Evolutionary conservation across 2,113 vertebrate species (phyloP), one percentile per base, ranked within the genome.

Genomic region (Mustelus asterias): DNA sequence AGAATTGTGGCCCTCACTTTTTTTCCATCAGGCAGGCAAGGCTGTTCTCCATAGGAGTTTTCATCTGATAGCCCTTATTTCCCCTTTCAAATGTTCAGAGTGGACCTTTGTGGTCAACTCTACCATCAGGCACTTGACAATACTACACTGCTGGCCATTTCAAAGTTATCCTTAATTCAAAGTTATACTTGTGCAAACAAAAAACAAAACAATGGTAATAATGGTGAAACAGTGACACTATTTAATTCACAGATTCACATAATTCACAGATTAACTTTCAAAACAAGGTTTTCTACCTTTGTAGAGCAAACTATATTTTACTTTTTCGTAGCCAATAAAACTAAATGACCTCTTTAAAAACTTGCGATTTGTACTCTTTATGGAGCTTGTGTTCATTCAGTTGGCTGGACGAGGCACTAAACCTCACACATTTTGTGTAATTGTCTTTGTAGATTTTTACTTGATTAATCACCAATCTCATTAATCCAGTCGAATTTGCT

Each of bases 401-500:
- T 22, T 93, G 86, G n/a, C n/a, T 10, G 33, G 2, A 67, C 11
- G 10, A 65, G n/a, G 58, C 88, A n/a, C 58, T 92, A 92, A 92
- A 92, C 88, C 63, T 60, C n/a, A 65, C 58, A 93, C 89, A 93
- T 65, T 54, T 37, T 93, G 89, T 65, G 33, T 90, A 93, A 65
- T 37, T 93, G 60, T 65, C 33, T 90, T 60, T 92, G 58, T 67
- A 65, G 63, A 65, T 65, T 65, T 65, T 65, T 63, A 92, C 89
- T 93, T 93, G 29, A 93, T 93, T 65, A 65, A 65, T 93, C 89
- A 93, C 22, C 63, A 44, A 63, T n/a, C 58, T 60, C 88, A 92
- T 92, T 63, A 93, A 93, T 93, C 60, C 63, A n/a, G 60, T 1
- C 9, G 89, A 65, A 93, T 93, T 93, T 92, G 58, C 88, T 92